phyloP scores from a whole-genome alignment of 2,888 invertebrate genomes.

The Eupithecia insigniata region DNA sequence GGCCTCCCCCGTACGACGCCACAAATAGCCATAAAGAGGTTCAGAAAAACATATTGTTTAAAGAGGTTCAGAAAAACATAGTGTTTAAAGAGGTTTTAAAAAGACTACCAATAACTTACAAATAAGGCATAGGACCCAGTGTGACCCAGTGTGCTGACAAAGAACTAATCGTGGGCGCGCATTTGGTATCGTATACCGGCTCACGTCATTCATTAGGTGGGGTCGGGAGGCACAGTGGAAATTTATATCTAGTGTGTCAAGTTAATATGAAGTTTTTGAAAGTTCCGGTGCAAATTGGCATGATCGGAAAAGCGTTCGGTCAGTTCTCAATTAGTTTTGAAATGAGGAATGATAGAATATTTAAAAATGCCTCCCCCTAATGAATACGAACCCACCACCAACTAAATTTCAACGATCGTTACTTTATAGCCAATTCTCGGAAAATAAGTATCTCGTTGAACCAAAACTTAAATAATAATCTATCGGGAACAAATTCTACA shows the following conservation, averaged over 20 bases:
- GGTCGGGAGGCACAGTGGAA: constrained; percentile 32
- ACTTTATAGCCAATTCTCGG: neutral
- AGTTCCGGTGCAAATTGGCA: neutral
- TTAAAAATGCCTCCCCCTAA: no score
- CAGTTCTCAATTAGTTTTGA: no score
- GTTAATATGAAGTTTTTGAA: neutral
- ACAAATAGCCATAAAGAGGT: no score
- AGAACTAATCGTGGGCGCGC: constrained; percentile 53
- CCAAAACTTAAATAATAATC: no score
- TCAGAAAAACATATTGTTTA: constrained; percentile 6
- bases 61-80: constrained; percentile 1
- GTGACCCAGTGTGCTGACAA: constrained; percentile 57
- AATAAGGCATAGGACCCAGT: constrained; percentile 35
- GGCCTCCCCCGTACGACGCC: no score
- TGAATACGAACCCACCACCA: no score
- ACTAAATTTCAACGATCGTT: neutral
- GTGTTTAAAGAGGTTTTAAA: constrained; percentile 11
- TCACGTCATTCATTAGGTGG: constrained; percentile 59
- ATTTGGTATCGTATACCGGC: constrained; percentile 49
- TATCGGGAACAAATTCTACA: no score
- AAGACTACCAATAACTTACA: constrained; percentile 26
- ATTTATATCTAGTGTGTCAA: constrained; percentile 26
- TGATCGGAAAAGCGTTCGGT: neutral
- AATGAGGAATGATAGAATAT: no score
- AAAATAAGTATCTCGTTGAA: neutral